Conservation (phyloP, 2,113 vertebrate genomes). For the Mormyrus lacerda region DNA sequence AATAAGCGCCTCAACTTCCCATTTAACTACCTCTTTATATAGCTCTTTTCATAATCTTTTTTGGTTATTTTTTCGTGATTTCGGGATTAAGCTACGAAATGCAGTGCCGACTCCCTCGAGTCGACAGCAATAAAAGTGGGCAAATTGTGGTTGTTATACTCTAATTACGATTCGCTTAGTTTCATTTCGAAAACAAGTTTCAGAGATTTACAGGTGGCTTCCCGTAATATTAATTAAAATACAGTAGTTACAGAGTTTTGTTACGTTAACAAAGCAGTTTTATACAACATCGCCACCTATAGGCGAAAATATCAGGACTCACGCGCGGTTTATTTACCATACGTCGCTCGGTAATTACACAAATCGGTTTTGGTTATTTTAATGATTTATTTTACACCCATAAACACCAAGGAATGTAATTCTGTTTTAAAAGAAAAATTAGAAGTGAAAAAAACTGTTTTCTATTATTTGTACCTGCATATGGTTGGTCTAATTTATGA, state of each 20-base stretch:
- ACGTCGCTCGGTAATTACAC: background rate
- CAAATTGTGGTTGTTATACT: background rate
- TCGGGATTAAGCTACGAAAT: background rate
- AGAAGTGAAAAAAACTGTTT: background rate
- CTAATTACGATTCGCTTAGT: background rate
- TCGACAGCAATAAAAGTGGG: background rate
- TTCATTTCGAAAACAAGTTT: background rate
- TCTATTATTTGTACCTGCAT: background rate
- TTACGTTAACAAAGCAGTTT: background rate
- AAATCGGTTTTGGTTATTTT: background rate
- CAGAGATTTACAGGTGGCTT: background rate
- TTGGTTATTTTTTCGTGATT: background rate
- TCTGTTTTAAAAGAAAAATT: background rate
- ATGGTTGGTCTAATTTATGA: background rate
- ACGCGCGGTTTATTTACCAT: background rate
- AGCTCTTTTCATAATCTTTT: background rate
- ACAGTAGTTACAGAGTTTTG: background rate
- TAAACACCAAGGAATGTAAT: background rate
- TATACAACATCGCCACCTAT: conserved; percentile 18
- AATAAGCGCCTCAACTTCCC: background rate
- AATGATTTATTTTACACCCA: background rate
- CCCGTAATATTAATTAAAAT: background rate
- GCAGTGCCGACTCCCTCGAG: background rate
- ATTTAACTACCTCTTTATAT: background rate
- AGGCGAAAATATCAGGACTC: background rate